A percentile compares a stretch with the other conserved stretches of the same genome.
Conservation (phyloP, 2,888 invertebrate species). For the Amiota minor region DNA sequence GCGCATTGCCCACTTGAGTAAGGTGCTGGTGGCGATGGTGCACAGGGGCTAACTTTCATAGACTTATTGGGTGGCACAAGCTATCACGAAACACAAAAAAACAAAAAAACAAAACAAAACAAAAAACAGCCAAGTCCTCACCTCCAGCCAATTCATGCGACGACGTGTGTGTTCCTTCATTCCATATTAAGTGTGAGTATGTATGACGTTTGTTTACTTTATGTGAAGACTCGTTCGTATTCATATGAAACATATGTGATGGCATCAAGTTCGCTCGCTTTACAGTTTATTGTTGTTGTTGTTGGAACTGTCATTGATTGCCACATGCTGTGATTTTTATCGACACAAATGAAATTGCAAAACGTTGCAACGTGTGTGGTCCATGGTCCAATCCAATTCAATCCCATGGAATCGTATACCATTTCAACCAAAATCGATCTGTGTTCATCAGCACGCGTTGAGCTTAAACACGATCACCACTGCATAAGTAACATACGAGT, state of each 20-base stretch:
- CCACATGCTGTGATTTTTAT: constrained; percentile 67
- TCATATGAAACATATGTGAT: constrained; percentile 6
- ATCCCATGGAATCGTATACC: background rate
- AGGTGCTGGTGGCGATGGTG: too few species aligned
- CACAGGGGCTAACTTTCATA: background rate
- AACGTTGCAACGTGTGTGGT: constrained; percentile 56
- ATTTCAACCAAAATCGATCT: background rate
- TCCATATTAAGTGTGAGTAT: constrained; percentile 3
- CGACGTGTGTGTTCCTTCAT: constrained; percentile 17
- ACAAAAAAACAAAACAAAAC: background rate
- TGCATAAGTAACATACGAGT: background rate
- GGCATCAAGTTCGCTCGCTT: constrained; percentile 9
- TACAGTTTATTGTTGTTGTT: constrained; percentile 33
- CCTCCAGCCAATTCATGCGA: constrained; percentile 1
- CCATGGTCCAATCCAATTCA: constrained; percentile 25
- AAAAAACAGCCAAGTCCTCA: background rate
- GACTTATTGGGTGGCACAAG: constrained; percentile 15
- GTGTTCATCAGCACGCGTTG: background rate
- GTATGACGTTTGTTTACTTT: background rate
- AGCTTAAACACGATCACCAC: background rate
- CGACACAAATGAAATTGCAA: constrained; percentile 55
- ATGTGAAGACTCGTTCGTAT: background rate
- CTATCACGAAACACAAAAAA: background rate
- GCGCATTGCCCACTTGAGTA: background rate
- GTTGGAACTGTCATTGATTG: constrained; percentile 63